A percentile compares a stretch with the other conserved stretches of the same genome.
phyloP scores from a whole-genome alignment of 2,113 vertebrate genomes.

The Cepphus grylle region DNA sequence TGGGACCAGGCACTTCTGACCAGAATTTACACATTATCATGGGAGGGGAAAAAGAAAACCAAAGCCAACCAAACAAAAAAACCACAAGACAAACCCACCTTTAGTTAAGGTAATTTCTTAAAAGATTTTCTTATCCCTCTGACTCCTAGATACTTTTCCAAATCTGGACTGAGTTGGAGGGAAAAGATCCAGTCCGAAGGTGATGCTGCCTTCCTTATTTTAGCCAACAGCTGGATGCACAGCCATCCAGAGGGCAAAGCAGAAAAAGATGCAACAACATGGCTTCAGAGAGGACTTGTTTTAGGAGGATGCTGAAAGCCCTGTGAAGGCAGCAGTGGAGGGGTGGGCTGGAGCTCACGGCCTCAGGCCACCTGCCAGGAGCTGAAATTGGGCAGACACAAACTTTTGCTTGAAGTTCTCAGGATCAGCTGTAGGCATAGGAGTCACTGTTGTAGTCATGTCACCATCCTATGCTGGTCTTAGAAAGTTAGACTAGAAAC shows the following conservation, averaged over 20 bases:
- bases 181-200: not conserved
- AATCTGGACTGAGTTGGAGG: not conserved
- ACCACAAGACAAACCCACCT: not conserved
- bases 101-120: not conserved
- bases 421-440: not conserved
- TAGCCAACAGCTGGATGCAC: not conserved
- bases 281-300: not conserved
- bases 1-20: not conserved
- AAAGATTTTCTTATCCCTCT: not conserved
- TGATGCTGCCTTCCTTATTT: not conserved
- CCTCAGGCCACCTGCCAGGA: not conserved
- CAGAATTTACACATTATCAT: not conserved
- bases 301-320: not conserved
- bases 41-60: not conserved
- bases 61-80: not conserved
- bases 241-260: not conserved
- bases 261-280: not conserved
- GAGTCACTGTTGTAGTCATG: not conserved
- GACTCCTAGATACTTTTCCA: not conserved
- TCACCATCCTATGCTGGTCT: not conserved
- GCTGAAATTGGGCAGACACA: not conserved
- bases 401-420: not conserved
- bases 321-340: not conserved
- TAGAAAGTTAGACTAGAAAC: not conserved
- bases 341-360: rapidly evolving